A percentile compares a stretch with the other conserved stretches of the same genome.
phyloP scores from a whole-genome alignment of 2,888 invertebrate genomes.

The Aradus depressus region DNA sequence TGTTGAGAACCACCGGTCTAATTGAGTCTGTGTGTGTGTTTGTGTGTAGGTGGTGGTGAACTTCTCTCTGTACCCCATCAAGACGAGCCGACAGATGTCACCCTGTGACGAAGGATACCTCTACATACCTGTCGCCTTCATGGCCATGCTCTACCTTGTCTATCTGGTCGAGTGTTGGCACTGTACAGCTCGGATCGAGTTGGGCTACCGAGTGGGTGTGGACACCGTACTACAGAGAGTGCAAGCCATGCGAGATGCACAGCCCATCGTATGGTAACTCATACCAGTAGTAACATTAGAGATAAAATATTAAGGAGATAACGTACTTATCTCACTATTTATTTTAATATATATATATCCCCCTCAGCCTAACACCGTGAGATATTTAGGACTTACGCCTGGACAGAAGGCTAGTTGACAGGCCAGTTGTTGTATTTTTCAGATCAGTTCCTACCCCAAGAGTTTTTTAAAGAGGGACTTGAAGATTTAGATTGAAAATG shows the following conservation, averaged over 20 bases:
- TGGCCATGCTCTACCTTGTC: slow-evolving; percentile 63
- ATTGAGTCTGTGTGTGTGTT: background rate
- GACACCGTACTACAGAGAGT: slow-evolving; percentile 54
- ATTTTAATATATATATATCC: too few species aligned
- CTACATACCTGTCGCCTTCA: slow-evolving; percentile 70
- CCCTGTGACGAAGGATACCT: slow-evolving; percentile 74
- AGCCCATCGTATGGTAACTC: slow-evolving; percentile 67
- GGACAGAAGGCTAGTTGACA: too few species aligned
- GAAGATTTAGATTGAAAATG: too few species aligned
- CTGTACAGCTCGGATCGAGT: slow-evolving; percentile 59
- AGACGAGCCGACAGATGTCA: slow-evolving; percentile 51
- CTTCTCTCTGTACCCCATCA: slow-evolving; percentile 51
- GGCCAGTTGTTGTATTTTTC: too few species aligned
- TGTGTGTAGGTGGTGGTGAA: slow-evolving; percentile 45
- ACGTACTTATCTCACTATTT: too few species aligned
- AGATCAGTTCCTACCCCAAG: too few species aligned
- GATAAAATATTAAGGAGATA: too few species aligned
- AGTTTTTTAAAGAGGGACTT: too few species aligned
- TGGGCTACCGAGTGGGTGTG: slow-evolving; percentile 51
- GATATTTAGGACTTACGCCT: too few species aligned
- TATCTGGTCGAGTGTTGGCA: slow-evolving; percentile 78
- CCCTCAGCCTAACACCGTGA: too few species aligned
- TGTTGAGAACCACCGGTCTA: too few species aligned
- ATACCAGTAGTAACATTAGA: too few species aligned
- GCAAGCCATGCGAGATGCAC: slow-evolving; percentile 52